Percentiles rank a stretch among this genome's conserved stretches.
phyloP scores from a whole-genome alignment of 2,113 vertebrate genomes.

The Xerus inauris region DNA sequence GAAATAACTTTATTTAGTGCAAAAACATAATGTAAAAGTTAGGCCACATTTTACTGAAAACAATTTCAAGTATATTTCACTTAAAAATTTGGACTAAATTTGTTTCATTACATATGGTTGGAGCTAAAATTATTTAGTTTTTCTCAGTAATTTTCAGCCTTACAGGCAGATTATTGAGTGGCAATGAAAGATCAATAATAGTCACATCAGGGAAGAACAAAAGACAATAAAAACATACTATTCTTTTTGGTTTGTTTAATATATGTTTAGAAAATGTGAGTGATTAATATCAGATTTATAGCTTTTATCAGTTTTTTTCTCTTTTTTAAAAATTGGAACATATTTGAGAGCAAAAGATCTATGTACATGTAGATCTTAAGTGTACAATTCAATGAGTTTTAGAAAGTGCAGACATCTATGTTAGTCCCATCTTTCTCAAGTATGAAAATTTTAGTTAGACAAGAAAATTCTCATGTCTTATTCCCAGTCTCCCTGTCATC shows the following conservation, averaged over 20 bases:
- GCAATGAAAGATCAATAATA: background rate
- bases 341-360: background rate
- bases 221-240: background rate
- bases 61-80: slow-evolving; percentile 16
- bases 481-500: background rate
- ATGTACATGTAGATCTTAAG: background rate
- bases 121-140: background rate
- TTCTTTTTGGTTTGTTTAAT: background rate
- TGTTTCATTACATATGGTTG: background rate
- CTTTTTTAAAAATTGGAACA: background rate
- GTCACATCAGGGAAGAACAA: background rate
- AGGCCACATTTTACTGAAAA: background rate
- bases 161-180: background rate
- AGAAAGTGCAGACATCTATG: background rate
- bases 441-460: background rate
- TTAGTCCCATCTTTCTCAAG: background rate
- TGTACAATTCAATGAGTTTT: background rate
- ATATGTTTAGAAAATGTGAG: slow-evolving; percentile 1
- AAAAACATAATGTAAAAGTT: slow-evolving; percentile 18
- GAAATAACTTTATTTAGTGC: background rate
- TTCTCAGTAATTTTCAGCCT: background rate
- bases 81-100: background rate
- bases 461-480: background rate
- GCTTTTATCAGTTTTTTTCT: background rate
- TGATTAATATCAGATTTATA: background rate